Conservation (phyloP, 2,888 invertebrate genomes). For the Tanypteryx hageni region DNA sequence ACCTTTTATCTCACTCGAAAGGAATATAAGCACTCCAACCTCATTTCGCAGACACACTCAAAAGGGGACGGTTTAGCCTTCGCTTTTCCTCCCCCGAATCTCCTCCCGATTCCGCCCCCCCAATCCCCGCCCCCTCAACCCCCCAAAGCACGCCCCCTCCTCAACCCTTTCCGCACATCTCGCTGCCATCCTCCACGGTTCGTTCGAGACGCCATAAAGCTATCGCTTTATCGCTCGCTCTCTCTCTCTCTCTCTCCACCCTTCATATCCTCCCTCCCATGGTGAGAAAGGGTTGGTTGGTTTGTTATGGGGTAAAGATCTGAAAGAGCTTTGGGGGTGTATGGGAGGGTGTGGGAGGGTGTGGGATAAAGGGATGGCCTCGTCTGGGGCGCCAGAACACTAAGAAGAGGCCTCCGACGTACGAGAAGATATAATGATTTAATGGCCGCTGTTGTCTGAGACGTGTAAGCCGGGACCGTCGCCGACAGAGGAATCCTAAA, state of each 20-base stretch:
- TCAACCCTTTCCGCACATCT: background rate
- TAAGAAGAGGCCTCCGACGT: slow-evolving; percentile 18
- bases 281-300: slow-evolving; percentile 44
- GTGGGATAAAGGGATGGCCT: background rate
- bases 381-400: slow-evolving; percentile 42
- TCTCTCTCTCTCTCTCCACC: background rate
- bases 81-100: too few species aligned
- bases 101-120: background rate
- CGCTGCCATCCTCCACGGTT: slow-evolving; percentile 23
- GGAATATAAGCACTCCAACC: slow-evolving; percentile 21
- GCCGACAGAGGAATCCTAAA: slow-evolving; percentile 33
- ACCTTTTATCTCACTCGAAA: background rate
- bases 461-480: slow-evolving; percentile 40
- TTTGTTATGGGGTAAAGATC: slow-evolving; percentile 56
- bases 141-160: background rate
- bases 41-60: slow-evolving; percentile 8
- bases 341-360: background rate
- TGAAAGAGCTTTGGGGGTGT: slow-evolving; percentile 18
- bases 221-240: background rate
- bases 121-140: background rate
- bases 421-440: slow-evolving; percentile 57
- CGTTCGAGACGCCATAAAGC: slow-evolving; percentile 17
- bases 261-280: background rate
- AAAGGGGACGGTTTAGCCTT: slow-evolving; percentile 19
- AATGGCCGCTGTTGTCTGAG: slow-evolving; percentile 59